phyloP scores from a whole-genome alignment of 2,888 invertebrate genomes.

The Baccha elongata region DNA sequence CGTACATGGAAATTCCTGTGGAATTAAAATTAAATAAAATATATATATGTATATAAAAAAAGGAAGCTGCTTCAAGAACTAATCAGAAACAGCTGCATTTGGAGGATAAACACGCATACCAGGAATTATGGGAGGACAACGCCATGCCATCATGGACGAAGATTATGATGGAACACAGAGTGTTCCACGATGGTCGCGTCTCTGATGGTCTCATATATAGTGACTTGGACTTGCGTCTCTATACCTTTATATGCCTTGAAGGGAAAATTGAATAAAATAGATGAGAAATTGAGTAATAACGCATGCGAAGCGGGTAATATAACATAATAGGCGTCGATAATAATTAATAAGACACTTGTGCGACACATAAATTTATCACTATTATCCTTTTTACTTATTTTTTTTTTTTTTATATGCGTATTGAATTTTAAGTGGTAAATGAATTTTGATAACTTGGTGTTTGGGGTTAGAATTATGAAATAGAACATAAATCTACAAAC shows the following conservation, averaged over 20 bases:
- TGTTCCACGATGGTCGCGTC: conserved; percentile 8
- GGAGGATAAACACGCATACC: conserved; percentile 46
- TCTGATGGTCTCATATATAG: neutral
- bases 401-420: neutral
- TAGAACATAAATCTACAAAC: too few relatives aligned
- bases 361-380: conserved; percentile 61
- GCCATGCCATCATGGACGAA: neutral
- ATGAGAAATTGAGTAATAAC: conserved; percentile 65
- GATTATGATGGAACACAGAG: conserved; percentile 36
- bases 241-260: conserved; percentile 10
- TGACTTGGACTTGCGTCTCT: neutral
- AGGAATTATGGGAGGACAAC: conserved; percentile 8
- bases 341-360: conserved; percentile 67
- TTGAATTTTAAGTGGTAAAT: neutral
- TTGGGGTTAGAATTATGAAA: too few relatives aligned
- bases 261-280: conserved; percentile 46
- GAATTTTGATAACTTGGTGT: too few relatives aligned
- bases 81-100: conserved; percentile 57
- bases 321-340: conserved; percentile 53
- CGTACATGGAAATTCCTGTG: conserved; percentile 54
- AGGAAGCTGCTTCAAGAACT: conserved; percentile 38
- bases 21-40: conserved; percentile 31
- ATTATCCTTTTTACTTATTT: conserved; percentile 9
- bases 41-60: neutral
- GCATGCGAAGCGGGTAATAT: conserved; percentile 54